phyloP scores from a whole-genome alignment of 2,888 invertebrate genomes.

The Drosophila kuntzei region DNA sequence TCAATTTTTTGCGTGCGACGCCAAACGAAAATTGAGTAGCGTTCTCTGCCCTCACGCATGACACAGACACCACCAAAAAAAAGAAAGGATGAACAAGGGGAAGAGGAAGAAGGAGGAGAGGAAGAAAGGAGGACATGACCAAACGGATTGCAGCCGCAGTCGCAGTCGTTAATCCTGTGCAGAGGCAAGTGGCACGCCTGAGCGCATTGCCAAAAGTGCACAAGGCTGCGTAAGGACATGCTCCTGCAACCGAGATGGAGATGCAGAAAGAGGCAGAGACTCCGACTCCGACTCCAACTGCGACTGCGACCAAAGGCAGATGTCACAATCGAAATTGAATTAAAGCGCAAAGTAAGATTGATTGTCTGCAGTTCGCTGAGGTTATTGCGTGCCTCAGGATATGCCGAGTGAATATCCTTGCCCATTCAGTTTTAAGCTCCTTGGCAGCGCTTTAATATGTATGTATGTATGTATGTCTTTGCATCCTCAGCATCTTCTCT shows the following conservation, averaged over 20 bases:
- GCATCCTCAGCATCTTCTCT: constrained; percentile 19
- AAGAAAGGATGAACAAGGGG: neutral
- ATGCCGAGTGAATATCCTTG: constrained; percentile 19
- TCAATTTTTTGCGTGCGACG: constrained; percentile 54
- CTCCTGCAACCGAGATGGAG: constrained; percentile 2
- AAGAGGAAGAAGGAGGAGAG: neutral
- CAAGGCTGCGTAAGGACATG: constrained; percentile 52
- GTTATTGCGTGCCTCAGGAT: constrained; percentile 76
- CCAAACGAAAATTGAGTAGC: constrained; percentile 60
- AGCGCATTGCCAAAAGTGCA: constrained; percentile 79
- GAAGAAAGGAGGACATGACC: constrained; percentile 51
- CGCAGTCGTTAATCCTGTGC: constrained; percentile 72
- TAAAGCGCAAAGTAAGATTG: constrained; percentile 85
- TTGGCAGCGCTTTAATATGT: constrained; percentile 52
- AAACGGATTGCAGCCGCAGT: constrained; percentile 70
- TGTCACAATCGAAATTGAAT: constrained; percentile 86
- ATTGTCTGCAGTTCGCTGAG: constrained; percentile 83
- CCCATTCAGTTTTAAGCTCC: constrained; percentile 22
- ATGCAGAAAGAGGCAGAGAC: neutral
- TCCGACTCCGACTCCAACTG: constrained; percentile 17
- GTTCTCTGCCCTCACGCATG: constrained; percentile 67
- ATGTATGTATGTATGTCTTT: neutral
- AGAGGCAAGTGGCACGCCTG: constrained; percentile 74
- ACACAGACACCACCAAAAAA: constrained; percentile 52
- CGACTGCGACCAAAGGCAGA: constrained; percentile 82